phyloP scores from a whole-genome alignment of 2,113 vertebrate species.

The Coracopsis vasa region DNA sequence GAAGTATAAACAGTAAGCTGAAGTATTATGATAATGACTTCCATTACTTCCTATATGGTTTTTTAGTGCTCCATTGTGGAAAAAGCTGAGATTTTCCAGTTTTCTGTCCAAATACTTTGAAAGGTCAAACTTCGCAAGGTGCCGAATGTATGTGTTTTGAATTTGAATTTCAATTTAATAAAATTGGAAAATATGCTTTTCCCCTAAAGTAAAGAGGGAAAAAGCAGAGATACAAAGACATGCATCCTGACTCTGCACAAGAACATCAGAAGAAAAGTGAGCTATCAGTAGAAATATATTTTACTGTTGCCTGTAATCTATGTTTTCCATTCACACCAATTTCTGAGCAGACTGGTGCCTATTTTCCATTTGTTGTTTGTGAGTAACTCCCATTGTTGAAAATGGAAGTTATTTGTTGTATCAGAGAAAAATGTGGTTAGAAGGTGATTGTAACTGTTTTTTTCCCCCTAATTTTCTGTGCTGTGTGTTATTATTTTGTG shows the following conservation, averaged over 20 bases:
- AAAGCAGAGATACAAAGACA: not conserved
- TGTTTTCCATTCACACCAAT: slow-evolving; percentile 39
- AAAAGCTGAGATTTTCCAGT: not conserved
- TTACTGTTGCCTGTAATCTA: slow-evolving; percentile 31
- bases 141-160: not conserved
- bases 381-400: slow-evolving; percentile 18
- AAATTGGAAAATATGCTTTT: not conserved
- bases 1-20: not conserved
- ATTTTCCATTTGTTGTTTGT: slow-evolving; percentile 32
- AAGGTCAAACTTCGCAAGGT: not conserved
- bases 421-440: not conserved
- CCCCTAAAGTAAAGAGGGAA: not conserved
- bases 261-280: not conserved
- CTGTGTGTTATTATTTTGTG: not conserved
- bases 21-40: not conserved
- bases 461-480: not conserved
- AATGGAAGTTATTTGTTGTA: slow-evolving; percentile 47
- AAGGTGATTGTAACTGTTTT: not conserved
- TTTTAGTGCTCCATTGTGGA: not conserved
- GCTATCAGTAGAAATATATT: slow-evolving; percentile 33
- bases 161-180: not conserved
- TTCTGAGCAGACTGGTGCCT: slow-evolving; percentile 6
- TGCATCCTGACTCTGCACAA: not conserved
- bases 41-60: not conserved
- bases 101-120: not conserved